Evolutionary conservation across 2,797 vertebrate genomes (phyloP).

Genomic region (Ctenopoma kingsleyae): DNA sequence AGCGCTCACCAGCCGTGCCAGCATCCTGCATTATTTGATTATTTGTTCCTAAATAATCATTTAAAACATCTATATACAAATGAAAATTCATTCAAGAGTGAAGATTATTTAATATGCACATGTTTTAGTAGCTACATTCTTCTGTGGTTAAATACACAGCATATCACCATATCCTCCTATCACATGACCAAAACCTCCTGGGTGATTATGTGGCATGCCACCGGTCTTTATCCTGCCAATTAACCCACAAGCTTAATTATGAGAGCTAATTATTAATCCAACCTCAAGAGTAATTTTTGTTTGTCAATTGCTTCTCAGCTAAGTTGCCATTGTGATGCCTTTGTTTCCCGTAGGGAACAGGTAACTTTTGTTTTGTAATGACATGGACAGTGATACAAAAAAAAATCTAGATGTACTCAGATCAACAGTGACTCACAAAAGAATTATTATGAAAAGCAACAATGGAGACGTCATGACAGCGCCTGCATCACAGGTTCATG

Average conservation of each 20-base stretch:
- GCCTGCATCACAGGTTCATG: not conserved
- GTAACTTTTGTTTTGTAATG: conserved; percentile 12
- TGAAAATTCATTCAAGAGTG: conserved; percentile 42
- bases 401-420: conserved; percentile 12
- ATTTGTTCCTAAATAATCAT: conserved; percentile 10
- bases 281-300: conserved; percentile 52
- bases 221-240: conserved; percentile 47
- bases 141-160: conserved; percentile 30
- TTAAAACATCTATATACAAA: conserved; percentile 34
- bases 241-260: conserved; percentile 67
- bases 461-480: conserved; percentile 18
- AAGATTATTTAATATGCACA: conserved; percentile 28
- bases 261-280: conserved; percentile 67
- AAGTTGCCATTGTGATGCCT: conserved; percentile 23
- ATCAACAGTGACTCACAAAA: conserved; percentile 16
- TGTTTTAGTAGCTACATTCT: conserved; percentile 12
- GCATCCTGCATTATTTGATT: not conserved
- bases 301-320: conserved; percentile 50
- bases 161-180: conserved; percentile 11
- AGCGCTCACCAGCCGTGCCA: not conserved
- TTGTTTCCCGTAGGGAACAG: conserved; percentile 13
- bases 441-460: conserved; percentile 15
- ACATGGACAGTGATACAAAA: conserved; percentile 11
- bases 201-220: conserved; percentile 50
- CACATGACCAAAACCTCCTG: conserved; percentile 37